Percentiles rank a stretch among this genome's conserved stretches.
phyloP scores from a whole-genome alignment of 2,113 vertebrate species.

The Chaetodon auriga region DNA sequence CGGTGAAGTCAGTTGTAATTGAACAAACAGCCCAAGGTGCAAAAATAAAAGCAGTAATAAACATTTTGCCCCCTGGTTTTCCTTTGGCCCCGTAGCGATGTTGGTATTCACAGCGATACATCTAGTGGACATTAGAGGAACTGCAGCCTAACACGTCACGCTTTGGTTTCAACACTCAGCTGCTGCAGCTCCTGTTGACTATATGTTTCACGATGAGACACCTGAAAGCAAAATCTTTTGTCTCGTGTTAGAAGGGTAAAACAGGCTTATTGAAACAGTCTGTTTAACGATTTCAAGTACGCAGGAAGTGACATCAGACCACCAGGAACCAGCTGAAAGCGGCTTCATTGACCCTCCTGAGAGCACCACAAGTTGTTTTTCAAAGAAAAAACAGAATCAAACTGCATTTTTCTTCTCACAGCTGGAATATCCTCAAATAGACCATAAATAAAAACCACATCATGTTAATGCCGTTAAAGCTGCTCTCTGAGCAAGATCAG shows the following conservation, averaged over 20 bases:
- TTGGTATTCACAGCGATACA: no score
- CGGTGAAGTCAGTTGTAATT: no score
- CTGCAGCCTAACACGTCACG: background rate
- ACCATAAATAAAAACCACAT: constrained; percentile 21
- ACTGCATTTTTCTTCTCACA: background rate
- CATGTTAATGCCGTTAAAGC: constrained; percentile 24
- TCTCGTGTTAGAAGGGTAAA: no score
- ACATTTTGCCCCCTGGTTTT: no score
- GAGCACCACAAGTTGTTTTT: constrained; percentile 17
- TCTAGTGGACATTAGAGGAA: background rate
- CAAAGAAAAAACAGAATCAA: constrained; percentile 2
- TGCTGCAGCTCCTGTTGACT: background rate
- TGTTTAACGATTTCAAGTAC: background rate
- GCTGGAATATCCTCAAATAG: constrained; percentile 5
- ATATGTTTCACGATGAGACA: background rate
- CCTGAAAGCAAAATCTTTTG: background rate
- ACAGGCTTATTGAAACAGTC: no score
- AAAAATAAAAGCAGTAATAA: no score
- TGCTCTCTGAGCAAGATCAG: constrained; percentile 17
- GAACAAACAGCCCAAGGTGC: no score
- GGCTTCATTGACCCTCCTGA: constrained; percentile 7
- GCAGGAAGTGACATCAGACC: background rate
- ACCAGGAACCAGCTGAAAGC: background rate
- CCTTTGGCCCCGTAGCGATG: no score
- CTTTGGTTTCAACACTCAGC: background rate